Conservation (phyloP, 2,888 invertebrate species). For the Listrodromus nycthemerus region DNA sequence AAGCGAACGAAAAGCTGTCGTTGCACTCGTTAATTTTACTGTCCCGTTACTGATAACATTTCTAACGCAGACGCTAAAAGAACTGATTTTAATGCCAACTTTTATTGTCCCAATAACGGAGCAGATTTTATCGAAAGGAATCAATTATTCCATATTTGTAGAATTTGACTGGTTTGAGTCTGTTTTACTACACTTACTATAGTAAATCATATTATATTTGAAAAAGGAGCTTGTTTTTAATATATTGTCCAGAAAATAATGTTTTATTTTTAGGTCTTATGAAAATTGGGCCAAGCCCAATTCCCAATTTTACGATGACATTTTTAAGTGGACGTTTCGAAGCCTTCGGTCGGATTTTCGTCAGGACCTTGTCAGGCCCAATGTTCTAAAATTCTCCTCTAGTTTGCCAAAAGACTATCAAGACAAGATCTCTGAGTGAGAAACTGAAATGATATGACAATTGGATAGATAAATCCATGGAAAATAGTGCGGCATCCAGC, state of each 20-base stretch:
- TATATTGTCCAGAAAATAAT: too few relatives aligned
- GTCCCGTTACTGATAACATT: slow-evolving; percentile 7
- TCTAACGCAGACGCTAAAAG: slow-evolving; percentile 6
- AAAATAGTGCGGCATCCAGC: slow-evolving; percentile 47
- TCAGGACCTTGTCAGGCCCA: too few relatives aligned
- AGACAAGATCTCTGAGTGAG: too few relatives aligned
- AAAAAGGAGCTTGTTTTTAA: background rate
- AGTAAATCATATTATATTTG: background rate
- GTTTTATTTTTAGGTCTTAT: too few relatives aligned
- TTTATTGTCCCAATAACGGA: slow-evolving; percentile 21
- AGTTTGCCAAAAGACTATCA: too few relatives aligned
- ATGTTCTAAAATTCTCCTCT: background rate
- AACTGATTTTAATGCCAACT: background rate
- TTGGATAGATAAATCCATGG: slow-evolving; percentile 57
- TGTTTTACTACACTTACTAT: background rate
- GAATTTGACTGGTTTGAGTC: background rate
- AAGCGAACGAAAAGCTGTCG: slow-evolving; percentile 7
- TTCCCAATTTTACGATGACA: too few relatives aligned
- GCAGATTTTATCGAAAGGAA: background rate
- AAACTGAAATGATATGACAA: slow-evolving; percentile 44
- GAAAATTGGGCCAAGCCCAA: too few relatives aligned
- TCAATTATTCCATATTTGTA: background rate
- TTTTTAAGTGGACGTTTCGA: too few relatives aligned
- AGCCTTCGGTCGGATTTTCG: too few relatives aligned
- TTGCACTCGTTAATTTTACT: slow-evolving; percentile 33